Evolutionary conservation across 2,797 vertebrate genomes (phyloP), one percentile per base, ranked within the genome.

Genomic region (Pyrocephalus nanus): DNA sequence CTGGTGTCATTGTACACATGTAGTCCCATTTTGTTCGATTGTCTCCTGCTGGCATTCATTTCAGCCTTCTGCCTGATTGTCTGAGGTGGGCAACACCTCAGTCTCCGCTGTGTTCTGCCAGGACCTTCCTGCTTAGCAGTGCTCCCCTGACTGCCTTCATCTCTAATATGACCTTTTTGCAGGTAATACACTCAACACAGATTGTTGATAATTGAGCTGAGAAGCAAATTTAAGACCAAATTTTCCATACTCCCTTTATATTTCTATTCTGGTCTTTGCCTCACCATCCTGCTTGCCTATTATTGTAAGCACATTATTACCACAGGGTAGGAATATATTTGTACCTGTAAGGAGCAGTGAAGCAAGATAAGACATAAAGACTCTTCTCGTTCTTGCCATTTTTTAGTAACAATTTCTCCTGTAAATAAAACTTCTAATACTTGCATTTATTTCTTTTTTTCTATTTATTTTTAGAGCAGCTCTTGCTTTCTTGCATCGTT

Each of bases 231-330:
- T 87, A 82, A 79, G 64, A 84, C 42, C 8, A 0, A 42, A 40
- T 85, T 93, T 88, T 92, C 74, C n/a, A 6, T 69, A 34, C 15
- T 47, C 16, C 8, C 16, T 78, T 95, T 84, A 78, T 29, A 61
- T 84, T 92, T 91, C 83, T 75, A 15, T 81, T 94, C 50, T 90
- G n/a, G 66, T 80, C 30, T 90, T 84, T 86, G 38, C 54, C 65
- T 74, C 53, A 65, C 34, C 53, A 61, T 11, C 7, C 84, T 87
- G 48, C 55, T 89, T 70, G 40, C 20, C 32, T 90, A n/a, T 90
- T 90, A 73, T 73, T 77, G 8, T 50, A 82, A 86, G 55, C 9
- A 74, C 30, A 23, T 76, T 85, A 42, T 79, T 93, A 67, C 67
- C 32, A 73, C 43, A 76, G 40, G 23, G 51, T 75, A 86, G 19